Conservation (phyloP, 2,797 vertebrate species). For the Crenuchus spilurus region DNA sequence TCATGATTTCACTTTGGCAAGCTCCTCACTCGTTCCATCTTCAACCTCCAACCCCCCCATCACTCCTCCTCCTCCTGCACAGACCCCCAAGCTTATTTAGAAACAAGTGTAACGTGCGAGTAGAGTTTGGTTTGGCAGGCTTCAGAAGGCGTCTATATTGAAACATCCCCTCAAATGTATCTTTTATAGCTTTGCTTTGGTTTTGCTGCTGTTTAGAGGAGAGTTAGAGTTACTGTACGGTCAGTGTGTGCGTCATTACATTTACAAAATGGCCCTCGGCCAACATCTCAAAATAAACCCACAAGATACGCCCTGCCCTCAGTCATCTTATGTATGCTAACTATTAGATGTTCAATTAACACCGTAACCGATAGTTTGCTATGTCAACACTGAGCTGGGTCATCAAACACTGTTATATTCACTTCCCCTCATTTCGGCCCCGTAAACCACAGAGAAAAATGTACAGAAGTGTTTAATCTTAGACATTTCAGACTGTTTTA, state of each 20-base stretch:
- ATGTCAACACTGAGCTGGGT: conserved; percentile 66
- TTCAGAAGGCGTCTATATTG: conserved; percentile 58
- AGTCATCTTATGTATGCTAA: conserved; percentile 65
- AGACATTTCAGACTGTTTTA: conserved; percentile 58
- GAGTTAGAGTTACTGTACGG: not conserved
- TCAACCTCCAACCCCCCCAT: conserved; percentile 66
- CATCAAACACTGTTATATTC: conserved; percentile 39
- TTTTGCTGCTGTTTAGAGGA: no score
- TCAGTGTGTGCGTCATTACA: not conserved
- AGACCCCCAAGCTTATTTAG: conserved; percentile 75
- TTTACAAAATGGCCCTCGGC: conserved; percentile 5
- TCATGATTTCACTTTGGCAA: conserved; percentile 80
- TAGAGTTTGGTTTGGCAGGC: conserved; percentile 74
- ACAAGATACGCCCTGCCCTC: conserved; percentile 61
- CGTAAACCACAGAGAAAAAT: conserved; percentile 60
- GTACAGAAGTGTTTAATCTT: conserved; percentile 66
- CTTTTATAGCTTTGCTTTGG: conserved; percentile 4
- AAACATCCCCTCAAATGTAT: conserved; percentile 2
- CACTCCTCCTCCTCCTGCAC: not conserved
- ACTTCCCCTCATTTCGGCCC: not conserved
- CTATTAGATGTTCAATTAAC: conserved; percentile 74
- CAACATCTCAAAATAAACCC: conserved; percentile 66
- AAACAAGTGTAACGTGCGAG: conserved; percentile 75
- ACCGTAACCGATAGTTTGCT: conserved; percentile 68
- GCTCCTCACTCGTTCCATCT: conserved; percentile 63